Conservation (phyloP, 2,888 invertebrate species). For the Stenichneumon culpator region DNA sequence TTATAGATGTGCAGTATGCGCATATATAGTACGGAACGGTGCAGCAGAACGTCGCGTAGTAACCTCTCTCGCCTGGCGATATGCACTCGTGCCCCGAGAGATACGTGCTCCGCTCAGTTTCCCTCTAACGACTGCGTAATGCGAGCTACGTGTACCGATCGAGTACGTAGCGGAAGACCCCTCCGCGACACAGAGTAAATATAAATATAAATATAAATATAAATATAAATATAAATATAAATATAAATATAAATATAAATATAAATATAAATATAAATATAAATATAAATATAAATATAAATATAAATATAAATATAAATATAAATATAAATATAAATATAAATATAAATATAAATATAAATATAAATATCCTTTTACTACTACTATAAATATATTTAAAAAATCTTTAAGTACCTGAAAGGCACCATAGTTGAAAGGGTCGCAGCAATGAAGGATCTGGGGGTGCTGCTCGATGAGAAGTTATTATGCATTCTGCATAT, state of each 20-base stretch:
- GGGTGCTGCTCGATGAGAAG: too few species aligned
- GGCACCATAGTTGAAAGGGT: too few species aligned
- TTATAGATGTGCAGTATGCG: constrained; percentile 23
- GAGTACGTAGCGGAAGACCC: constrained; percentile 18
- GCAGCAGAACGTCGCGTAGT: constrained; percentile 1
- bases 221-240: not conserved
- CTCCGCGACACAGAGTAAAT: not conserved
- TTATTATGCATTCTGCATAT: too few species aligned
- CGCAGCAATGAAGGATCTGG: too few species aligned
- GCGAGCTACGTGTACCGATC: constrained; percentile 44
- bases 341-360: too few species aligned
- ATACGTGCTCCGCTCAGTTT: constrained; percentile 52
- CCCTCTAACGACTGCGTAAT: constrained; percentile 49
- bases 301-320: too few species aligned
- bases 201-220: not conserved
- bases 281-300: too few species aligned
- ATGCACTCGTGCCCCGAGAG: constrained; percentile 49
- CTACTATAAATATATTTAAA: not conserved
- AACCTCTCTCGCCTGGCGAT: constrained; percentile 24
- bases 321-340: too few species aligned
- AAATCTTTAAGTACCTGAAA: too few species aligned
- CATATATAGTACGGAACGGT: not conserved
- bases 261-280: too few species aligned
- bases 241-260: not conserved
- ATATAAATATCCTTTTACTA: too few species aligned